Conservation (phyloP, 53 echinoderm and acorn worm species). For the Hippasteria phrygiana region DNA sequence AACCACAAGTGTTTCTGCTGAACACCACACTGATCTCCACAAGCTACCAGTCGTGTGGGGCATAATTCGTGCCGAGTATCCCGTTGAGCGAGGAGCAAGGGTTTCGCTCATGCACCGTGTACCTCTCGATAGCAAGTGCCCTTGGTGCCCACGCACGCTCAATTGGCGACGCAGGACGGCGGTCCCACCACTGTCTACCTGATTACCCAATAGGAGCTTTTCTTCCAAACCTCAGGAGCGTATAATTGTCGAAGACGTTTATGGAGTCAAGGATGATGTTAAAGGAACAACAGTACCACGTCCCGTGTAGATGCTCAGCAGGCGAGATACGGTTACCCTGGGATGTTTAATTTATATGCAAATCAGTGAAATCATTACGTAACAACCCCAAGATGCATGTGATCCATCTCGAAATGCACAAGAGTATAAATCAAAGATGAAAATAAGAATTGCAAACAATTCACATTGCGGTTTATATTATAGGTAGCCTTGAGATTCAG, state of each 20-base stretch:
- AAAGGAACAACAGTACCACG: background rate
- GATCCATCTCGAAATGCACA: too few relatives aligned
- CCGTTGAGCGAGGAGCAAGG: constrained; percentile 10
- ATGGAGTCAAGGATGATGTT: background rate
- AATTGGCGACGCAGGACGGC: too few relatives aligned
- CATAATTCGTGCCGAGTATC: background rate
- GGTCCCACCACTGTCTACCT: background rate
- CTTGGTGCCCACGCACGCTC: background rate
- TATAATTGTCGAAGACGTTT: background rate
- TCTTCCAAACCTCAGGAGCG: background rate
- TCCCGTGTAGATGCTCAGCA: too few relatives aligned
- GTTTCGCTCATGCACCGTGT: background rate
- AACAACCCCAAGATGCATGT: too few relatives aligned
- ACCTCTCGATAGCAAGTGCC: background rate
- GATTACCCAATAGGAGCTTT: constrained; percentile 2
- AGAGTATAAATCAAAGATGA: too few relatives aligned
- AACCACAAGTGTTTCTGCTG: background rate
- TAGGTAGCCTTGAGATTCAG: too few relatives aligned
- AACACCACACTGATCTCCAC: background rate
- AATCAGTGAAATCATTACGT: too few relatives aligned
- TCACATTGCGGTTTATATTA: too few relatives aligned
- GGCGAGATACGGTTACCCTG: too few relatives aligned
- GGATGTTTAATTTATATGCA: too few relatives aligned
- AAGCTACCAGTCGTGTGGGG: background rate
- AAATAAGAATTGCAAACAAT: too few relatives aligned